These are phyloP conservation scores for Oreochromis spilurus DNA, from an alignment of 2,113 vertebrate genomes.

Conservation along the genomic window DNA sequence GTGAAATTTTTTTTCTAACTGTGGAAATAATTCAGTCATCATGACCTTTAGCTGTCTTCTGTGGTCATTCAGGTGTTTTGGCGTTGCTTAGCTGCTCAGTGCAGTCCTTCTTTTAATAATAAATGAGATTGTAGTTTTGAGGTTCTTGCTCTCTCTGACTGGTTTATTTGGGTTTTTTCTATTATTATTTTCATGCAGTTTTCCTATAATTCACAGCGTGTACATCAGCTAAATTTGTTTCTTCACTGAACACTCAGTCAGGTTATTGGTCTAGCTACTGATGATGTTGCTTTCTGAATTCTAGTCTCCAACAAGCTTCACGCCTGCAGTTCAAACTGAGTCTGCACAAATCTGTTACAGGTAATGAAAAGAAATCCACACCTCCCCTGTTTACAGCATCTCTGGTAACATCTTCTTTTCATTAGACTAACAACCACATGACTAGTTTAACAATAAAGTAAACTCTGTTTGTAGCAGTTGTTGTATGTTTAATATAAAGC, in stretches of 20 bases:
- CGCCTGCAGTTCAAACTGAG: not conserved
- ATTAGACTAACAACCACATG: not conserved
- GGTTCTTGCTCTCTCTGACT: not conserved
- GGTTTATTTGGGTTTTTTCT: not conserved
- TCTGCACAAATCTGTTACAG: not conserved
- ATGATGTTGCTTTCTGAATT: not conserved
- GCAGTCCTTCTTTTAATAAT: not conserved
- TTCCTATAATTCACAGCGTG: not conserved
- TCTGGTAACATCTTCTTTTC: not conserved
- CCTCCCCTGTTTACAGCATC: not conserved
- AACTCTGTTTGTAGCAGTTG: not conserved
- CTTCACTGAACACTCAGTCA: not conserved
- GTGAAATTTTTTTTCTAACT: not conserved
- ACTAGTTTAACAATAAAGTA: not conserved
- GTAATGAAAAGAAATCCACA: not conserved
- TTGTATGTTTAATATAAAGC: not conserved
- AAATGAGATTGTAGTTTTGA: not conserved
- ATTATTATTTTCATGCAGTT: not conserved
- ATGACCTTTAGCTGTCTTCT: not conserved
- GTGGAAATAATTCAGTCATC: not conserved
- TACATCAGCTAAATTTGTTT: not conserved
- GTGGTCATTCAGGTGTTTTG: not conserved
- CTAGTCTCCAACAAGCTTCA: not conserved
- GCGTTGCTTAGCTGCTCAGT: not conserved
- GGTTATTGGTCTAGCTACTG: not conserved